Conservation (phyloP, 2,113 vertebrate species). For the Sylvilagus bachmani region DNA sequence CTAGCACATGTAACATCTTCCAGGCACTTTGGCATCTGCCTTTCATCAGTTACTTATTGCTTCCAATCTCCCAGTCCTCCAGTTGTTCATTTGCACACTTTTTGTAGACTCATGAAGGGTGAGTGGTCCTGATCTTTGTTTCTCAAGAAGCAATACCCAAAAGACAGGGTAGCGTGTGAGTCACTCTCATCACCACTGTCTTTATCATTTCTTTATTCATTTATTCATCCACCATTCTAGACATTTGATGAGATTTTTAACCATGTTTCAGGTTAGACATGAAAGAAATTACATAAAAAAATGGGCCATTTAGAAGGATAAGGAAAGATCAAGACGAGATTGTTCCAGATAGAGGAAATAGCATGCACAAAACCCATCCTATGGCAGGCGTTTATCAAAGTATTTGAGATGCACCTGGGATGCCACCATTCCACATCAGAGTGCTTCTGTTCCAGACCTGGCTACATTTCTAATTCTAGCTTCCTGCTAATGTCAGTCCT, state of each 20-base stretch:
- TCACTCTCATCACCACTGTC: background rate
- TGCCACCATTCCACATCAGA: too few species aligned
- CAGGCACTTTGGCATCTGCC: background rate
- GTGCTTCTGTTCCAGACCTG: too few species aligned
- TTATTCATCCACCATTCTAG: background rate
- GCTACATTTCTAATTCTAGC: too few species aligned
- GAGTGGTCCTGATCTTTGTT: background rate
- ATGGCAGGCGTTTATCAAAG: too few species aligned
- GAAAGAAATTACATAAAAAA: background rate
- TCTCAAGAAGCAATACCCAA: background rate
- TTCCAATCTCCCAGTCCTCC: background rate
- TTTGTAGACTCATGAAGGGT: background rate
- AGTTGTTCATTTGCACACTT: background rate
- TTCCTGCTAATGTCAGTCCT: too few species aligned
- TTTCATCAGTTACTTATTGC: background rate
- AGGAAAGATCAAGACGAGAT: background rate
- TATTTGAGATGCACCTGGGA: too few species aligned
- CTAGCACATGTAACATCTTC: background rate
- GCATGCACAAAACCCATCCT: background rate
- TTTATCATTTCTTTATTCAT: background rate
- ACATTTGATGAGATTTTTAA: background rate
- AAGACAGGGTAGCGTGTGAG: background rate
- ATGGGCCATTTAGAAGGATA: background rate
- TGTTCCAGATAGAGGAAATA: background rate
- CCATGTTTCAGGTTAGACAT: background rate